phyloP scores from a whole-genome alignment of 2,113 vertebrate species.

The Sinocyclocheilus grahami region DNA sequence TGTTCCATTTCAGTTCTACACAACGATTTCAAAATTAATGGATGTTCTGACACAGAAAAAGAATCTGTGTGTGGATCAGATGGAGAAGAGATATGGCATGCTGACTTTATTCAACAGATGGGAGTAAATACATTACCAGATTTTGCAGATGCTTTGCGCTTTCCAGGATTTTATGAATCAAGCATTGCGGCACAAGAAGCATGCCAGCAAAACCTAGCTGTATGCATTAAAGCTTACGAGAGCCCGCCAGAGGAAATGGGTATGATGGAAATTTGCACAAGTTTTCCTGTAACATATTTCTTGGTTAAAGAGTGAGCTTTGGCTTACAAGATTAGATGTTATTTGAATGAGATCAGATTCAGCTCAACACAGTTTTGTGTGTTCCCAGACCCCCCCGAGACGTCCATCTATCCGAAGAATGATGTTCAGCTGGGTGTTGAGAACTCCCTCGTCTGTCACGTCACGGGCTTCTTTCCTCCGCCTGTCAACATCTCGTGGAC shows the following conservation, averaged over 20 bases:
- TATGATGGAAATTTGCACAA: not conserved
- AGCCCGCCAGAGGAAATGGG: constrained; percentile 23
- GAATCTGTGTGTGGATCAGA: not conserved
- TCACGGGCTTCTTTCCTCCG: constrained; percentile 74
- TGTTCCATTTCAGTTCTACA: not conserved
- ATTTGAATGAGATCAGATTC: not conserved
- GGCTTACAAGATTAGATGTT: not conserved
- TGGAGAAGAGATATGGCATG: not conserved
- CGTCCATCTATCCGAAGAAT: constrained; percentile 60
- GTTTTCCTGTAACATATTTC: not conserved
- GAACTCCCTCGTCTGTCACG: constrained; percentile 74
- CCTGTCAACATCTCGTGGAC: constrained; percentile 62
- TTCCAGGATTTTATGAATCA: rapidly evolving
- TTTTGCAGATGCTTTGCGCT: not conserved
- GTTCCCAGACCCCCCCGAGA: constrained; percentile 66
- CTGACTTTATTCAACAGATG: not conserved
- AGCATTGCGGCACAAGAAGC: not conserved
- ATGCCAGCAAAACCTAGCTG: constrained; percentile 33
- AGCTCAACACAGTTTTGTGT: not conserved
- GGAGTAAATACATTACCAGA: constrained; percentile 29
- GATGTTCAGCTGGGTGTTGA: constrained; percentile 52
- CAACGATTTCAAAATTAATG: not conserved
- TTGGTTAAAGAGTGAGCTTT: not conserved
- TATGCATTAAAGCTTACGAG: not conserved
- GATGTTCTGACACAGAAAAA: constrained; percentile 29